Base-by-base conservation (phyloP, 1,140 invertebrate species). In the Papilio polyxenes region DNA sequence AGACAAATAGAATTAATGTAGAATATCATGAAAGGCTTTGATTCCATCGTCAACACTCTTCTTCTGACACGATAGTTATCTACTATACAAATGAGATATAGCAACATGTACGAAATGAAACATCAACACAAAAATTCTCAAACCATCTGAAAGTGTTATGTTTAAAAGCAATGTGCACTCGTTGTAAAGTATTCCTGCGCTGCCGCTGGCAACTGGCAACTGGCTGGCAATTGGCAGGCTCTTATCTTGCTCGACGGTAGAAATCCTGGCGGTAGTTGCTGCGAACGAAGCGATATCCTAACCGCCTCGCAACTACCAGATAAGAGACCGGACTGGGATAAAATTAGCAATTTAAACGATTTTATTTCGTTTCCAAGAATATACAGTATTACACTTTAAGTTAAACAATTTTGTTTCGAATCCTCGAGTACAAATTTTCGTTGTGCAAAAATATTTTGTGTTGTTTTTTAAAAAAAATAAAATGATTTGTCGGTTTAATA, bases 321-420 rank as follows among this genome's bases (percentile, higher is more conserved):
- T 72, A 72, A 72, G 65, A 40, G 65, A 72, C 65, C 65, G 65
- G 31, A 31, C 10, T 31, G 11, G 31, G 31, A 72, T 72, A 15
- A 72, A 72, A 72, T 72, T 72, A 72, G 65, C 65, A 72, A 72
- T 72, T 72, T 72, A 37, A 72, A 72, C 65, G 65, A 72, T 72
- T 13, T 37, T 17, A 72, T 72, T 72, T 40, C 65, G n/a, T 62
- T 62, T 62, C 8, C n/a, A 15, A 37, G 65, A 72, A 72, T 37
- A 40, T 72, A 72, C 23, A 56, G 5, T 56, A 56, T 53, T 44
- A 44, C 40, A 59, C 17, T 31, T 31, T 65, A 65, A 31, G 23
- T 65, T 31, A 23, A 13, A 65, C 23, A 65, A 65, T 65, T 65
- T 65, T 3, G 11, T 65, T 65, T 10, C 2, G 23, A 23, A 65